phyloP scores from a whole-genome alignment of 2,113 vertebrate genomes.

The Phainopepla nitens region DNA sequence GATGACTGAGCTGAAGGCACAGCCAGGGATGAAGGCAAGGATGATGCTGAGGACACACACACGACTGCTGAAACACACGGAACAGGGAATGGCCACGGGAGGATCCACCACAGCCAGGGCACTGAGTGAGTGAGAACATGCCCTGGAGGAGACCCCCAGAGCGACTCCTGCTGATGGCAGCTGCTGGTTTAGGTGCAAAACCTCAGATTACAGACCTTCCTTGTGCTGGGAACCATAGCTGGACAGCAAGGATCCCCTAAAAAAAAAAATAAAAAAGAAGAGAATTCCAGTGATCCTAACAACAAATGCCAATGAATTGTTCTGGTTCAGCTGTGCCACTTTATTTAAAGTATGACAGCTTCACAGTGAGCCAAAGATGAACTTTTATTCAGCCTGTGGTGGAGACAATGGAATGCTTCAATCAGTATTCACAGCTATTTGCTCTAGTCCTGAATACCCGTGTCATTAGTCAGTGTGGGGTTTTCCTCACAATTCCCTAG shows the following conservation, averaged over 20 bases:
- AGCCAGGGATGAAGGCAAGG: neutral
- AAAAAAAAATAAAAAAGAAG: neutral
- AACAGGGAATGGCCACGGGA: neutral
- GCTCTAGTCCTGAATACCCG: neutral
- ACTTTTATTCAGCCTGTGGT: neutral
- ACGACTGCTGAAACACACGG: accelerated
- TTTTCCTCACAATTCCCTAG: neutral
- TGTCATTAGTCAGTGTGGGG: neutral
- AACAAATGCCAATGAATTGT: neutral
- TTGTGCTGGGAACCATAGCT: neutral
- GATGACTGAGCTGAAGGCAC: neutral
- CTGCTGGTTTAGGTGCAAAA: neutral
- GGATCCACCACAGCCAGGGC: neutral
- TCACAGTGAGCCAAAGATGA: neutral
- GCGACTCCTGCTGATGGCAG: accelerated
- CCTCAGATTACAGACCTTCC: neutral
- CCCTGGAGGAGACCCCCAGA: neutral
- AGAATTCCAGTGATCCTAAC: neutral
- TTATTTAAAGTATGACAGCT: neutral
- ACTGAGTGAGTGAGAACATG: accelerated
- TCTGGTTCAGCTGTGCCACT: neutral
- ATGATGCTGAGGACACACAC: neutral
- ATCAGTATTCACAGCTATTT: neutral
- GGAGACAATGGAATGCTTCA: neutral
- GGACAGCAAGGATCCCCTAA: neutral